Evolutionary conservation across 2,113 vertebrate genomes (phyloP), one percentile per base, ranked within the genome.

Genomic region (Phyllostomus discolor): DNA sequence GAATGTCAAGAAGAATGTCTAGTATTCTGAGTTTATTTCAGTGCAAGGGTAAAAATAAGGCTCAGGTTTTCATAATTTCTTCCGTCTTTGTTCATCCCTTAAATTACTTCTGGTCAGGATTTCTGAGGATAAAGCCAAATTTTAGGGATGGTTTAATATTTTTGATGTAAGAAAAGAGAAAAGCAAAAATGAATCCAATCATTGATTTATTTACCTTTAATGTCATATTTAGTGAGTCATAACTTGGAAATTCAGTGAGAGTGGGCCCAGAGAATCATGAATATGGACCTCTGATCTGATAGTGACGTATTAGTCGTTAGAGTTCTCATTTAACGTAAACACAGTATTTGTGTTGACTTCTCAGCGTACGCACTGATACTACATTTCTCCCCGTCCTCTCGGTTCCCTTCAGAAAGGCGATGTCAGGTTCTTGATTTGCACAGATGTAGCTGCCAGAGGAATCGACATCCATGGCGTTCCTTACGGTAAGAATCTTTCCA

Each of bases 381-480:
- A 88, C 82, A 17, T 62, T 64, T 4, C 26, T 46, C 76, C 52
- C n/a, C 81, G 26, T 64, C 11, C 9, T 46, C 14, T 85, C 5
- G 85, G 1, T 72, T 96, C 79, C 95, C 26, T 17, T 59, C 92
- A 99, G 99, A 99, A 98, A 98, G 99, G 98, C 95, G 99, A 99
- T 69, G 99, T 99, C 43, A 98, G 98, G 94, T 99, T 99, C 95
- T 86, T 99, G 98, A 99, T 99, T 98, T 99, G 99, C 98, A 99
- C 99, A 0, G 99, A 99, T 73, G 99, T 99, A 24, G 99, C 99
- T 79, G 99, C 99, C 89, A 99, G 99, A 99, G 99, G 99, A 95
- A 99, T 99, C 57, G 99, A 99, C 96, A 99, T 99, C 97, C 99
- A 97, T 0, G 99, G 99, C 4, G 99, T 99, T 97, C 99, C 99